Conservation (phyloP, 2,113 vertebrate genomes). For the Xenopus borealis region DNA sequence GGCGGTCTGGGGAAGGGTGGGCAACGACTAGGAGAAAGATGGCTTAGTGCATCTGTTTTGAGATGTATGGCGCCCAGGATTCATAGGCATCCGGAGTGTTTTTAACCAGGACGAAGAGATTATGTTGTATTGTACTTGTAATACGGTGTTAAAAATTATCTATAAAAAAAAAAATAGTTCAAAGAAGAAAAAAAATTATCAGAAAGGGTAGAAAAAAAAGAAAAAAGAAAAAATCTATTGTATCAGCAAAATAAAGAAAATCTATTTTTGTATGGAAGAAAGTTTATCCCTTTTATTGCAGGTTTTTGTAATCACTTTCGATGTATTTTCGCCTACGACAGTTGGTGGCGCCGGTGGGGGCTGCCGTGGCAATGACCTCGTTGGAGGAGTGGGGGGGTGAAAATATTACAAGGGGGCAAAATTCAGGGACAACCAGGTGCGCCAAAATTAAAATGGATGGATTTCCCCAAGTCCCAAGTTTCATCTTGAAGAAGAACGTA, state of each 20-base stretch:
- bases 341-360: too few species aligned
- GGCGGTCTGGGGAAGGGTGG: too few species aligned
- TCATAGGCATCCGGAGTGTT: neutral
- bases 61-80: slow-evolving; percentile 49
- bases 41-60: slow-evolving; percentile 70
- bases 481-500: too few species aligned
- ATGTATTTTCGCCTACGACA: too few species aligned
- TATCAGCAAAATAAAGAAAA: slow-evolving; percentile 68
- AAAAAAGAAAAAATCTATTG: slow-evolving; percentile 59
- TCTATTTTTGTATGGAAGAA: slow-evolving; percentile 84
- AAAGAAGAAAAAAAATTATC: neutral
- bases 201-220: slow-evolving; percentile 41
- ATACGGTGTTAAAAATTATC: slow-evolving; percentile 33
- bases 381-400: too few species aligned
- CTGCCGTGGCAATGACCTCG: too few species aligned
- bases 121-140: slow-evolving; percentile 41
- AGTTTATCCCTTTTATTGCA: slow-evolving; percentile 70
- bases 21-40: slow-evolving; percentile 27
- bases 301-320: slow-evolving; percentile 55
- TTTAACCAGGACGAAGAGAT: neutral
- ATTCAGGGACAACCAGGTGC: too few species aligned
- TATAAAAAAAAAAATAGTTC: slow-evolving; percentile 42
- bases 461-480: too few species aligned
- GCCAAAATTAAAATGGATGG: too few species aligned
- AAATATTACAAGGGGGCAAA: too few species aligned